Base-by-base conservation (phyloP, 2,113 vertebrate species). In the Ellobius talpinus region DNA sequence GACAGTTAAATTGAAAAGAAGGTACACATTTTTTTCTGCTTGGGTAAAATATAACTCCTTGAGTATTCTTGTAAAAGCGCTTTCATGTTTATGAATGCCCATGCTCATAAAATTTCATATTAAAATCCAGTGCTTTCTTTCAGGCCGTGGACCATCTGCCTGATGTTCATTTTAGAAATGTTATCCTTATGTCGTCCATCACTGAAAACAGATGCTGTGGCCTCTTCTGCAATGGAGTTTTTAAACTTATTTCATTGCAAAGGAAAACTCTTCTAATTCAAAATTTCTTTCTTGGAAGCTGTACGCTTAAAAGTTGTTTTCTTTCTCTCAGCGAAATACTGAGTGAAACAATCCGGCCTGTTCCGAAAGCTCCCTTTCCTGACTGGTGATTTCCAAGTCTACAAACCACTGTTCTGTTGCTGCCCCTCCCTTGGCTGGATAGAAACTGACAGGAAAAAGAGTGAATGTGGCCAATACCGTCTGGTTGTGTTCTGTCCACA, bases 41-140 rank as follows among this genome's bases (percentile, higher is more conserved):
- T 91, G 12, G n/a, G 66, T 85, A 89, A n/a, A 94, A 72, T 95
- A 17, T 90, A 66, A 88, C 55, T 63, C 29, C 52, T 87, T 89
- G 63, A 78, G 87, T 92, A 17, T 3, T 95, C 70, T 55, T 81
- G 42, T 82, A 88, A 86, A 87, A 94, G 17, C 65, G 61, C 84
- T 95, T 96, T 87, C 36, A 90, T 95, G 17, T 78, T 90, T 88
- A 82, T 96, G n/a, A 95, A 74, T 92, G 45, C 26, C 39, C 81
- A 65, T 29, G 17, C 31, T 82, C 36, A 55, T 93, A 93, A 94
- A 89, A 92, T 45, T 61, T 79, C 17, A 17, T 86, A 90, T 92
- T 55, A 88, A 97, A 97, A 72, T 86, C 39, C 84, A 36, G 55
- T 91, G 50, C 26, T 87, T 77, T 65, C 58, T 58, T 66, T 47